Percentiles rank a stretch among this genome's conserved stretches.
Conservation (phyloP, 2,113 vertebrate species). For the Condylura cristata region DNA sequence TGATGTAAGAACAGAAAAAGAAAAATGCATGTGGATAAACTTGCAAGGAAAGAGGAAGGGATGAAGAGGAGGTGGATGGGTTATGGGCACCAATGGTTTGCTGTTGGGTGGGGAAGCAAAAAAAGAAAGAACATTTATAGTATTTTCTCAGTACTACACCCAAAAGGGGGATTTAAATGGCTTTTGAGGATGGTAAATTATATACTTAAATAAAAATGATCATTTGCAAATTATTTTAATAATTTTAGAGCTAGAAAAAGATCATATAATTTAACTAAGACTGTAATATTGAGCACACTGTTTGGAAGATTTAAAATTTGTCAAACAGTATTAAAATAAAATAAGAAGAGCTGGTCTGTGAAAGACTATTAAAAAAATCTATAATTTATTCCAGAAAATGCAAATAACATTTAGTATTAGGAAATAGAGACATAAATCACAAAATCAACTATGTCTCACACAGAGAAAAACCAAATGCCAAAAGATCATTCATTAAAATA, state of each 20-base stretch:
- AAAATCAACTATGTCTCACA: not conserved
- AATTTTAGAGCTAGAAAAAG: not conserved
- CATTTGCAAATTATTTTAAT: not conserved
- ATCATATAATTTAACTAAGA: not conserved
- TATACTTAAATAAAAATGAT: not conserved
- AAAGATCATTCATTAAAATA: not conserved
- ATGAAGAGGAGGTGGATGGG: too few relatives aligned
- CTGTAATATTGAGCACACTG: not conserved
- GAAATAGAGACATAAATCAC: slow-evolving; percentile 6
- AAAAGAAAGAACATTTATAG: not conserved
- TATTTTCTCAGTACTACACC: not conserved
- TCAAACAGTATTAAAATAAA: slow-evolving; percentile 9
- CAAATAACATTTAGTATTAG: not conserved
- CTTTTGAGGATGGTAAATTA: not conserved
- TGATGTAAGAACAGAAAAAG: not conserved
- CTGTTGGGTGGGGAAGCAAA: too few relatives aligned
- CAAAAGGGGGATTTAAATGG: not conserved
- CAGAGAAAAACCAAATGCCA: not conserved
- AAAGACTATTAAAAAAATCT: not conserved
- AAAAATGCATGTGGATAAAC: not conserved
- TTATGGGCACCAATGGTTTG: too few relatives aligned
- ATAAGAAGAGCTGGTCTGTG: not conserved
- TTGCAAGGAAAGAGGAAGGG: not conserved
- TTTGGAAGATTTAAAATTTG: not conserved
- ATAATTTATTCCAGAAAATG: not conserved